Conservation (phyloP, 2,113 vertebrate species). For the Eonycteris spelaea region DNA sequence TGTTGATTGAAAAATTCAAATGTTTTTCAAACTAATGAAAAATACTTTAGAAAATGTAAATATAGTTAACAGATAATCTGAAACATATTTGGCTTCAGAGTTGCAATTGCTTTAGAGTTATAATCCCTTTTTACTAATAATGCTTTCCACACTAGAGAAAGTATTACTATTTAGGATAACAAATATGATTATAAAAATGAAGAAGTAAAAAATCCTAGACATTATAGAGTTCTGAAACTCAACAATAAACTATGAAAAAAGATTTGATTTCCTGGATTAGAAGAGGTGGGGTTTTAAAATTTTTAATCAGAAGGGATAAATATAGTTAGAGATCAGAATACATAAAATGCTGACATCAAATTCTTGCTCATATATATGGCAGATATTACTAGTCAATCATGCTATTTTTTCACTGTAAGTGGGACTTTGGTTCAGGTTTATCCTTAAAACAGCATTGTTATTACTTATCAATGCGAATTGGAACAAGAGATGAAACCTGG, state of each 20-base stretch:
- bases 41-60: neutral
- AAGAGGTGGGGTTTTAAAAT: neutral
- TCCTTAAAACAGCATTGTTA: neutral
- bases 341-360: neutral
- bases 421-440: neutral
- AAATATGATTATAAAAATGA: neutral
- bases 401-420: neutral
- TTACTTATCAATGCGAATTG: neutral
- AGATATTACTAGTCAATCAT: neutral
- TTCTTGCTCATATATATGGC: neutral
- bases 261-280: neutral
- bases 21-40: neutral
- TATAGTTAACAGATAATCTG: neutral
- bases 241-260: neutral
- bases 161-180: neutral
- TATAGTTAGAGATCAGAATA: neutral
- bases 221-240: neutral
- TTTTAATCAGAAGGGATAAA: neutral
- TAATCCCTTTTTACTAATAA: neutral
- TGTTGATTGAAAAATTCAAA: neutral
- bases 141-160: neutral
- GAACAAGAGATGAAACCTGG: neutral
- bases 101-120: neutral
- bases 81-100: neutral
- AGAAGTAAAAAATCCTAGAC: neutral